phyloP scores from a whole-genome alignment of 2,113 vertebrate genomes.

The Aspidoscelis tigris region DNA sequence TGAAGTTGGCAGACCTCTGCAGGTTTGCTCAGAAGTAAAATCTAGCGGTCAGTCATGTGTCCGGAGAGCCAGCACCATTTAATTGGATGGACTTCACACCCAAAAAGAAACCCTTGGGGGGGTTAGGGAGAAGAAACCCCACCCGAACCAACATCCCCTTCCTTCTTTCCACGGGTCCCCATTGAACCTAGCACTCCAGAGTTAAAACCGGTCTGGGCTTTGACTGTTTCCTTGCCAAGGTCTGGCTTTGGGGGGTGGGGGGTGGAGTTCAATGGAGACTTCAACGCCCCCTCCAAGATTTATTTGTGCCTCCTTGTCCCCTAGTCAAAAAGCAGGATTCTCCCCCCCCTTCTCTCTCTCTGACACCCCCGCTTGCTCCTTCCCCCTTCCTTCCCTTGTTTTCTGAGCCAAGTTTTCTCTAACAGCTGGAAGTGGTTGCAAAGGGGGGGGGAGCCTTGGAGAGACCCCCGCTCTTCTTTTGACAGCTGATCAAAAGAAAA shows the following conservation, averaged over 20 bases:
- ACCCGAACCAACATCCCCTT: too few relatives aligned
- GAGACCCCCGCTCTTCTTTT: conserved; percentile 79
- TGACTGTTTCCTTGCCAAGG: neutral
- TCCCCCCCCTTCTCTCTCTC: neutral
- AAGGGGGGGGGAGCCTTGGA: conserved; percentile 62
- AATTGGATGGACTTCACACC: neutral
- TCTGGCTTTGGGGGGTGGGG: neutral
- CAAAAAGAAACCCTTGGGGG: neutral
- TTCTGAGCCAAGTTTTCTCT: conserved; percentile 67
- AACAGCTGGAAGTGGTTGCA: conserved; percentile 80
- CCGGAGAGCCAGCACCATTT: neutral
- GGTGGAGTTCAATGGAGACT: too few relatives aligned
- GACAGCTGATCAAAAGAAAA: conserved; percentile 86
- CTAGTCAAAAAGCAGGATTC: neutral
- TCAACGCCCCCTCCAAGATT: conserved; percentile 18
- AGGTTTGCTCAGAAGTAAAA: neutral
- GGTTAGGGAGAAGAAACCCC: too few relatives aligned
- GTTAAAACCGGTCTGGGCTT: neutral
- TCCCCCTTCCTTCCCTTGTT: neutral
- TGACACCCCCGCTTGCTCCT: neutral
- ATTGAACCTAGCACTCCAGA: neutral
- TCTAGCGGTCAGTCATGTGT: too few relatives aligned
- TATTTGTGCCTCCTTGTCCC: conserved; percentile 44
- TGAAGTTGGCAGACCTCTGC: neutral
- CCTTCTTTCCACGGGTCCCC: too few relatives aligned